These are phyloP conservation scores for Euschistus heros DNA, from an alignment of 1,140 invertebrate species.

Conservation along the genomic window DNA sequence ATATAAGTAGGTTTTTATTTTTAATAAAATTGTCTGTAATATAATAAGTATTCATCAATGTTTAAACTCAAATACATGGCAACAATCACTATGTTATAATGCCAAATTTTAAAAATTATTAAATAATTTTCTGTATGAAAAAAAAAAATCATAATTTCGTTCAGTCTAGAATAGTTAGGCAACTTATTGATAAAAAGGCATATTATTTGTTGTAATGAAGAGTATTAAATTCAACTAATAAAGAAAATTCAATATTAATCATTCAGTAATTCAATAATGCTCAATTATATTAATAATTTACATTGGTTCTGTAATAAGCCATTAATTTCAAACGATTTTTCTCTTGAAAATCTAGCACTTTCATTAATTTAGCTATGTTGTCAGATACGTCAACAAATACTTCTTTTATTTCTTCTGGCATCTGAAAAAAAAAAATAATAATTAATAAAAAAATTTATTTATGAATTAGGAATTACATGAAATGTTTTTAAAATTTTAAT, in stretches of 20 bases:
- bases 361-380: background rate
- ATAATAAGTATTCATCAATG: too few relatives aligned
- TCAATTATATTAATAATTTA: background rate
- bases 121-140: background rate
- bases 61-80: too few relatives aligned
- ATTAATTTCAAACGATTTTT: conserved; percentile 7
- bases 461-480: background rate
- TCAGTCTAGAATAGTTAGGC: background rate
- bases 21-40: too few relatives aligned
- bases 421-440: conserved; percentile 7
- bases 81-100: too few relatives aligned
- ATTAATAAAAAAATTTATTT: background rate
- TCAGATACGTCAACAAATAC: conserved; percentile 12
- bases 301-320: conserved; percentile 3
- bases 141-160: background rate
- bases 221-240: background rate
- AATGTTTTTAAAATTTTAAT: background rate
- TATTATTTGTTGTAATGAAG: background rate
- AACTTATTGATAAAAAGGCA: background rate
- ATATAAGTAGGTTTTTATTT: too few relatives aligned
- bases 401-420: conserved; percentile 19
- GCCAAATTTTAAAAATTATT: background rate
- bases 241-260: background rate
- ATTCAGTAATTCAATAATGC: background rate
- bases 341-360: conserved; percentile 13